Evolutionary conservation across 2,888 invertebrate species (phyloP).

Genomic region (Mesorhabditis belari): DNA sequence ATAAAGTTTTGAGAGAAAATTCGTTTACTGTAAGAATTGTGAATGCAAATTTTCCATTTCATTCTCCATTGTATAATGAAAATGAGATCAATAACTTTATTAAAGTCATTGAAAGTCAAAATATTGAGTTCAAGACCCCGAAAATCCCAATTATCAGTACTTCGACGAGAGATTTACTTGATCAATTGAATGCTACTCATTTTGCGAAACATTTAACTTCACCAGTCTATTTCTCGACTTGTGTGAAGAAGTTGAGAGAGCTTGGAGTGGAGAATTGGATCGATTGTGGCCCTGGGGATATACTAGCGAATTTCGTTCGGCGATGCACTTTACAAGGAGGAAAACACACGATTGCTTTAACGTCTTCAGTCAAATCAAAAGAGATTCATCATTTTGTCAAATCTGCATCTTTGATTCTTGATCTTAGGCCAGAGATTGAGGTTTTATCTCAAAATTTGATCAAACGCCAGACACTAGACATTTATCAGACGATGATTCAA

Average conservation of each 20-base stretch:
- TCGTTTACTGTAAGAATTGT: conserved; percentile 18
- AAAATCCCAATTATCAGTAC: conserved; percentile 30
- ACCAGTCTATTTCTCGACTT: conserved; percentile 15
- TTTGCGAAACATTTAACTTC: conserved; percentile 28
- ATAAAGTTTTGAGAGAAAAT: not conserved
- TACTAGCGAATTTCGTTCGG: conserved; percentile 22
- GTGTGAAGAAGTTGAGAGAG: not conserved
- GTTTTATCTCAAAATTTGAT: not conserved
- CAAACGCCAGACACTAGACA: no score
- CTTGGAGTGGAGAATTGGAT: conserved; percentile 29
- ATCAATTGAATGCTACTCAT: conserved; percentile 22
- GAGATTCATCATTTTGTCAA: not conserved
- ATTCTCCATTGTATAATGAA: conserved; percentile 27
- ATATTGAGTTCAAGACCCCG: conserved; percentile 18
- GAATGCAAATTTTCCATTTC: conserved; percentile 40
- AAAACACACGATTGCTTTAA: conserved; percentile 1
- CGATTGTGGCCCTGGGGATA: conserved; percentile 32
- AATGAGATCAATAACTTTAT: conserved; percentile 1
- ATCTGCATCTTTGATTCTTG: not conserved
- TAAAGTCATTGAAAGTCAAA: no score
- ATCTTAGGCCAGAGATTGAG: no score
- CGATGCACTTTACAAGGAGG: not conserved
- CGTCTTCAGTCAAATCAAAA: not conserved
- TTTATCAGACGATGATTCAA: not conserved
- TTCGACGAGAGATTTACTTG: conserved; percentile 24